Evolutionary conservation across 2,888 invertebrate genomes (phyloP).

Genomic region (Leucophora obtusa): DNA sequence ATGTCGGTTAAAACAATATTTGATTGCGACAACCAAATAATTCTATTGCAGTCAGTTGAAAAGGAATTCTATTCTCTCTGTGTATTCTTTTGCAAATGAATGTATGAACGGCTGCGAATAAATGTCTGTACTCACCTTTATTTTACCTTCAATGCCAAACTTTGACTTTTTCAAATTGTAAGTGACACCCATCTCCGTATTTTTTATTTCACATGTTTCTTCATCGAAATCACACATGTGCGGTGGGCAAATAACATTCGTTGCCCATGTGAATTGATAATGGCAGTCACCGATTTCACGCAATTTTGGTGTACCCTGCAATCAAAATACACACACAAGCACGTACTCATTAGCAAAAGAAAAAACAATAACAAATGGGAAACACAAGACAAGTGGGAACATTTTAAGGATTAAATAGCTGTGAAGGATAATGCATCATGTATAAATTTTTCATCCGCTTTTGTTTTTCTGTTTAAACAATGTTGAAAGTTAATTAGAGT

Average conservation of each 20-base stretch:
- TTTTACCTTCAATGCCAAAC: constrained; percentile 73
- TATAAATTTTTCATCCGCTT: neutral
- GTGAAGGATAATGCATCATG: constrained; percentile 28
- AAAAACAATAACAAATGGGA: constrained; percentile 20
- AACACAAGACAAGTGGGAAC: constrained; percentile 19
- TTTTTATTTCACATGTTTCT: constrained; percentile 75
- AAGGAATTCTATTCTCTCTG: no score
- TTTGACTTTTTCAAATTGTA: constrained; percentile 73
- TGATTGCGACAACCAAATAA: no score
- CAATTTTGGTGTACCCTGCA: constrained; percentile 76
- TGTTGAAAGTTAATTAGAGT: constrained; percentile 37
- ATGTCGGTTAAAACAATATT: no score
- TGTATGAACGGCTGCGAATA: no score
- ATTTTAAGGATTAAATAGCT: constrained; percentile 3
- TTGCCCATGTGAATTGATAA: constrained; percentile 77
- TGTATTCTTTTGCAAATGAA: no score
- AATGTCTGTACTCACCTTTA: constrained; percentile 70
- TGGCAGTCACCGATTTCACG: constrained; percentile 75
- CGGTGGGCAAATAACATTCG: constrained; percentile 77
- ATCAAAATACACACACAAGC: constrained; percentile 16
- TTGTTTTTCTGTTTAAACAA: neutral
- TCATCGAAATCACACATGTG: constrained; percentile 74
- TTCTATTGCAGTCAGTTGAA: no score
- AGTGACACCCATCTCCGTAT: constrained; percentile 72
- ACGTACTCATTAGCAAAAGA: neutral